Evolutionary conservation across 2,113 vertebrate genomes (phyloP).

Genomic region (Tichodroma muraria): DNA sequence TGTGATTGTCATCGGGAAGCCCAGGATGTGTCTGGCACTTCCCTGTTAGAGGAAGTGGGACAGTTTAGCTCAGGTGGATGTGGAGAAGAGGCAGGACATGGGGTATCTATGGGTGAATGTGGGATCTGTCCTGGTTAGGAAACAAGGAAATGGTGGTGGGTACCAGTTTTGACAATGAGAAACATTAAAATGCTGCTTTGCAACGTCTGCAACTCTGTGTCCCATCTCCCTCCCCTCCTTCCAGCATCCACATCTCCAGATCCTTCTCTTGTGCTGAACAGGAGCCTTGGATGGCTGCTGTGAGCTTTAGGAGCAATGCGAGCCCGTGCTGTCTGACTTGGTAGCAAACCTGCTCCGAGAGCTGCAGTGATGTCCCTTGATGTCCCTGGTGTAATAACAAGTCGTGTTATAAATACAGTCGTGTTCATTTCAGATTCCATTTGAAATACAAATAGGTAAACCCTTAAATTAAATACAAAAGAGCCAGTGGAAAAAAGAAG

Average conservation of each 20-base stretch:
- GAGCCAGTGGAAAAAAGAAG: neutral
- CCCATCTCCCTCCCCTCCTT: neutral
- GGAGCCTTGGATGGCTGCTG: neutral
- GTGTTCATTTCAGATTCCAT: neutral
- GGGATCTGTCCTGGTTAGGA: neutral
- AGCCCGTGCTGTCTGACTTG: neutral
- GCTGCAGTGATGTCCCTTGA: neutral
- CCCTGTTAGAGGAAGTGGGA: neutral
- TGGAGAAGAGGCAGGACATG: neutral
- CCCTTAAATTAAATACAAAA: neutral
- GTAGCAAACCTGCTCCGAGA: neutral
- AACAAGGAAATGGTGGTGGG: neutral
- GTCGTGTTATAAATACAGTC: neutral
- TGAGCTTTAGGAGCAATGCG: accelerated
- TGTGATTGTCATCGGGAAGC: neutral
- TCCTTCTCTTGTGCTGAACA: neutral
- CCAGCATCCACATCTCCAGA: neutral
- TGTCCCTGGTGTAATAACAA: neutral
- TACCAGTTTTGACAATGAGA: neutral
- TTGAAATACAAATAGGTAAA: conserved; percentile 35
- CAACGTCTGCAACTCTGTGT: neutral
- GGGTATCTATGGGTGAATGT: too few relatives aligned
- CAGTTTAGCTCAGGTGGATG: neutral
- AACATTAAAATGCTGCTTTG: neutral
- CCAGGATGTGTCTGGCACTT: neutral